Base-by-base conservation (phyloP, 2,797 vertebrate genomes). In the Coilia nasus region DNA sequence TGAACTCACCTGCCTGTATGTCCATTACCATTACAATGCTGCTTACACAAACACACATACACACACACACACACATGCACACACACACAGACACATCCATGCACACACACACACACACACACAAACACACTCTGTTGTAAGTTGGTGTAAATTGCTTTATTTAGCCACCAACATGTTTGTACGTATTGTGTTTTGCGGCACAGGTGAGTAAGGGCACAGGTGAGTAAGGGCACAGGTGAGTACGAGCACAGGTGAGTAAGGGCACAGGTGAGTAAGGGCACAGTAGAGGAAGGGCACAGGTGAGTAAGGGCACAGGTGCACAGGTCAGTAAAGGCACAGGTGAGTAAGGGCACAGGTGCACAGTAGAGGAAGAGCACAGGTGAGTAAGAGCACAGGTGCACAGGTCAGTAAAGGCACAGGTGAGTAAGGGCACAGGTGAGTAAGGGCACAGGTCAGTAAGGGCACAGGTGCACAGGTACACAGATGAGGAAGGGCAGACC, bases 31-130 rank as follows among this genome's bases (percentile, higher is more conserved):
- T n/a, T n/a, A n/a, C n/a, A n/a, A n/a, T 10, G 50, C 81, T 17
- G 28, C 41, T 3, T 15, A 15, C 62, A 71, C 67, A 86, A 7
- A 47, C 56, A 62, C 46, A 62, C 54, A 25, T 54, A 93, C 91
- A 89, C 90, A 88, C 91, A 31, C 85, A 87, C 87, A 90, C 46
- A 6, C 83, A 7, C 28, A 31, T 25, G 46, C 84, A 83, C 35
- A 28, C 41, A 6, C 6, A 25, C 50, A 57, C 67, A 86, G 14
- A 62, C 56, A 50, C 50, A 86, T 23, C 14, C 67, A 93, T 90
- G 89, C 90, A 88, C 91, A 25, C 85, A 88, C 87, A 90, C 41
- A 10, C 3, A 54, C 50, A 54, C 50, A 54, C 50, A 54, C 50
- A 54, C 50, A 6, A 83, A 7, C 62, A 31, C 62, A 14, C 25